Conservation (phyloP, 1,140 invertebrate species). For the Lamellibrachia luymesi region DNA sequence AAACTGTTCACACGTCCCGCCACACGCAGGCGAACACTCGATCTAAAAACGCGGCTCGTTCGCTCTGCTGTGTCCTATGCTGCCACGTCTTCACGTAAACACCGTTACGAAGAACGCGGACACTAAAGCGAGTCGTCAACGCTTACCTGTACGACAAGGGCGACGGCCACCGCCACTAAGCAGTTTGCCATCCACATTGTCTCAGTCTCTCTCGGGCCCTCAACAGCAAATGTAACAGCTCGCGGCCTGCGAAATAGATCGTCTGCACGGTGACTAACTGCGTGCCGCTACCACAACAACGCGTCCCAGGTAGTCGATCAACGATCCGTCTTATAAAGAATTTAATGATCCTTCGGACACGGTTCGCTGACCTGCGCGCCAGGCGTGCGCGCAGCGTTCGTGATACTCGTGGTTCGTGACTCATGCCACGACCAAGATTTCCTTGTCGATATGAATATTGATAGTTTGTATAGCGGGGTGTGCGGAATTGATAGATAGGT, state of each 20-base stretch:
- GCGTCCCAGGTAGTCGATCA: not conserved
- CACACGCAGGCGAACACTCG: not conserved
- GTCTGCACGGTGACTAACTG: not conserved
- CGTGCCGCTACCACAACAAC: not conserved
- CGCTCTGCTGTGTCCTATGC: not conserved
- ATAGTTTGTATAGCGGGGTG: no score
- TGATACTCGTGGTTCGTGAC: not conserved
- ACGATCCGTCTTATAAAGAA: not conserved
- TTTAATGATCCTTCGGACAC: not conserved
- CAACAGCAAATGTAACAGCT: not conserved
- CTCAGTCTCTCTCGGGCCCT: not conserved
- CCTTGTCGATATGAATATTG: not conserved
- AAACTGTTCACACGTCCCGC: not conserved
- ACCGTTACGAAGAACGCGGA: not conserved
- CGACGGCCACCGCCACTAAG: not conserved
- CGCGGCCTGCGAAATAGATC: not conserved
- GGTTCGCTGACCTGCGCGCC: not conserved
- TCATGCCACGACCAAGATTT: not conserved
- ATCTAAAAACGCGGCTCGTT: not conserved
- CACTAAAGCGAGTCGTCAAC: not conserved
- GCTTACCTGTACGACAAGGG: not conserved
- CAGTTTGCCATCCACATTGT: not conserved
- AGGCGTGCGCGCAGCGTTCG: not conserved
- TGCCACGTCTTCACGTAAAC: not conserved
- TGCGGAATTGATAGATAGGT: no score